Evolutionary conservation across 2,797 vertebrate genomes (phyloP).

Genomic region (Helarctos malayanus): DNA sequence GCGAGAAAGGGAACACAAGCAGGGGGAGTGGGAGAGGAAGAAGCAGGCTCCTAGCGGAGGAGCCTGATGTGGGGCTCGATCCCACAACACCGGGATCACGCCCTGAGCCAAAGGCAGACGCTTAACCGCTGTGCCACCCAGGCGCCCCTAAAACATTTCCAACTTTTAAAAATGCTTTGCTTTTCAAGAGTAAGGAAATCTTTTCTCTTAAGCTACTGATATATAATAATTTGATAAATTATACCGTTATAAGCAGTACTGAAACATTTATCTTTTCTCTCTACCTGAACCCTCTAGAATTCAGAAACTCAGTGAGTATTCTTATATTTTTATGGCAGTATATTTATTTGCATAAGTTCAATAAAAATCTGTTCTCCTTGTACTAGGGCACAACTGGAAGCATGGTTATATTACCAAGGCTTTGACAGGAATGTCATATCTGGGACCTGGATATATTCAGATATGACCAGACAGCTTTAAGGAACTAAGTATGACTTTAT

Average conservation of each 20-base stretch:
- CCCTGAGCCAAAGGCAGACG: no score
- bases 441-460: neutral
- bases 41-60: no score
- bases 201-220: neutral
- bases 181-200: neutral
- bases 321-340: neutral
- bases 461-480: neutral
- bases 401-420: neutral
- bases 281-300: neutral
- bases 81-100: no score
- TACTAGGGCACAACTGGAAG: neutral
- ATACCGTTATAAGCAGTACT: neutral
- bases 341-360: neutral
- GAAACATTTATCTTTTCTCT: neutral
- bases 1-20: no score
- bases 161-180: neutral
- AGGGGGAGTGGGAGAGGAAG: no score
- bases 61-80: no score
- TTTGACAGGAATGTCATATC: neutral
- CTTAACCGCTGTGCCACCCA: no score
- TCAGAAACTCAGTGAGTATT: neutral
- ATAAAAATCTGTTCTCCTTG: neutral
- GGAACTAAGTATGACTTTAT: neutral
- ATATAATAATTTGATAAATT: neutral
- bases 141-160: no score